Evolutionary conservation across 2,113 vertebrate species (phyloP).

Genomic region (Datnioides undecimradiatus): DNA sequence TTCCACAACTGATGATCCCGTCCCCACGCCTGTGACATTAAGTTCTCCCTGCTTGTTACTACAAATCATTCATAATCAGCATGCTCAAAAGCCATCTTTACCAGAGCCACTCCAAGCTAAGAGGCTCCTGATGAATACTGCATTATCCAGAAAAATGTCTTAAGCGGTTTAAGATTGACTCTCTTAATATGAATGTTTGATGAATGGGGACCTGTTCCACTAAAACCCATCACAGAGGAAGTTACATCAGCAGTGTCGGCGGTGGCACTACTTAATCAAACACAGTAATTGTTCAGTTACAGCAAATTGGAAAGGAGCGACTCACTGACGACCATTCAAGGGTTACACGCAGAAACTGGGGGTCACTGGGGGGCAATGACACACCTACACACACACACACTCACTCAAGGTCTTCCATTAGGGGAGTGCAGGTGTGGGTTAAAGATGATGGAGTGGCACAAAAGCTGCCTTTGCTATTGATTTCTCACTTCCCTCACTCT

Average conservation of each 20-base stretch:
- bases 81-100: not conserved
- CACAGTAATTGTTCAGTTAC: slow-evolving; percentile 2
- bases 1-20: not conserved
- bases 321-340: not conserved
- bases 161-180: slow-evolving; percentile 39
- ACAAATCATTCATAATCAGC: slow-evolving; percentile 49
- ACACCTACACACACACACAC: not conserved
- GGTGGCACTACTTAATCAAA: slow-evolving; percentile 27
- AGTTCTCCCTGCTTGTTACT: slow-evolving; percentile 23
- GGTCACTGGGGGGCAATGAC: not conserved
- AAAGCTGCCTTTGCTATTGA: slow-evolving; percentile 37
- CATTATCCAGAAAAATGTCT: slow-evolving; percentile 39
- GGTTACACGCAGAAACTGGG: not conserved
- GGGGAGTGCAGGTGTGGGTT: slow-evolving; percentile 32
- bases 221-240: slow-evolving; percentile 16
- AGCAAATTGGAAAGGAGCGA: slow-evolving; percentile 16
- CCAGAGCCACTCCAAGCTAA: not conserved
- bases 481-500: slow-evolving; percentile 16
- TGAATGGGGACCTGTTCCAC: slow-evolving; percentile 30
- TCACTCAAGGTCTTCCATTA: not conserved
- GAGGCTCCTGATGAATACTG: slow-evolving; percentile 47
- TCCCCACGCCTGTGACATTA: not conserved
- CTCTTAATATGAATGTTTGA: slow-evolving; percentile 58
- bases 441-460: slow-evolving; percentile 36
- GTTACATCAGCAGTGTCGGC: slow-evolving; percentile 19